Evolutionary conservation across 2,888 invertebrate genomes (phyloP).

Genomic region (Ichneumoninae sp.): DNA sequence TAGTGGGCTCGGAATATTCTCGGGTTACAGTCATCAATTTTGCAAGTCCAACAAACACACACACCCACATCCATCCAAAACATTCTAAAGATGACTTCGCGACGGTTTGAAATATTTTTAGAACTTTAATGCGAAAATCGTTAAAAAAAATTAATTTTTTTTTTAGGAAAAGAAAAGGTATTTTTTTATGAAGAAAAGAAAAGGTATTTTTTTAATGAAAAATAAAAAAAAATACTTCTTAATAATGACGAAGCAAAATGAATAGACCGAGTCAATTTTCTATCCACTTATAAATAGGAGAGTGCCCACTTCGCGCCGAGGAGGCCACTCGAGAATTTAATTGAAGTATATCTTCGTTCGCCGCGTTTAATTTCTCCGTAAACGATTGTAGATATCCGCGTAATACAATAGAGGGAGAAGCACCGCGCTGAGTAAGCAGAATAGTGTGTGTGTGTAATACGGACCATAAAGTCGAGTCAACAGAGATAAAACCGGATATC

Average conservation of each 20-base stretch:
- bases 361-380: conserved; percentile 39
- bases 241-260: neutral
- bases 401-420: neutral
- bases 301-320: neutral
- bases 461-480: conserved; percentile 52
- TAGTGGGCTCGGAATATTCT: too few species aligned
- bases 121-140: too few species aligned
- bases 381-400: conserved; percentile 22
- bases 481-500: conserved; percentile 41
- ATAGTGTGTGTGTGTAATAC: conserved; percentile 50
- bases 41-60: neutral
- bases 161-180: too few species aligned
- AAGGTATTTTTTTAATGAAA: neutral
- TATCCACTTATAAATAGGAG: neutral
- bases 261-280: neutral
- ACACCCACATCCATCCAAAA: neutral
- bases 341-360: conserved; percentile 42
- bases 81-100: too few species aligned
- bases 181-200: too few species aligned
- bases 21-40: neutral
- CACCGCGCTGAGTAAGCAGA: conserved; percentile 19
- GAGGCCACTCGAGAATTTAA: conserved; percentile 45
- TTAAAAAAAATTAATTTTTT: neutral
- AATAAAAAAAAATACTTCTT: neutral
- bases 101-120: too few species aligned